A percentile compares a stretch with the other conserved stretches of the same genome.
Conservation (phyloP, 2,888 invertebrate species). For the Salticus scenicus region DNA sequence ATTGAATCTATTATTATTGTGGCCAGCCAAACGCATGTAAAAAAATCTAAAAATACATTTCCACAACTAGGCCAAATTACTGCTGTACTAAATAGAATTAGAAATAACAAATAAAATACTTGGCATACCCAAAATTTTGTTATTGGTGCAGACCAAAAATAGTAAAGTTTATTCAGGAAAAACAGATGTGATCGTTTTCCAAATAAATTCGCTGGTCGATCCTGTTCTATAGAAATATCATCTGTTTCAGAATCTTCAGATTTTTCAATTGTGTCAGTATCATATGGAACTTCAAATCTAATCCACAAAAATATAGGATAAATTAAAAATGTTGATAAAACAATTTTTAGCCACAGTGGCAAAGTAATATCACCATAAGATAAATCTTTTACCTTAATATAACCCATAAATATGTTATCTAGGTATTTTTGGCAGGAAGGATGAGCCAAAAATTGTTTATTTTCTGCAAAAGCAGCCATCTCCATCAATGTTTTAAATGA, state of each 20-base stretch:
- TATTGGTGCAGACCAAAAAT: constrained; percentile 76
- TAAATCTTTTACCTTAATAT: constrained; percentile 75
- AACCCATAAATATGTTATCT: constrained; percentile 76
- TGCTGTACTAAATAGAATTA: constrained; percentile 73
- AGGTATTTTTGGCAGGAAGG: constrained; percentile 78
- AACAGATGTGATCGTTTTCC: constrained; percentile 15
- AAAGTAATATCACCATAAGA: constrained; percentile 74
- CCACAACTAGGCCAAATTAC: constrained; percentile 76
- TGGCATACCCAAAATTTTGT: constrained; percentile 77
- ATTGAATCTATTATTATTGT: constrained; percentile 60
- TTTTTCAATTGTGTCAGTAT: neutral
- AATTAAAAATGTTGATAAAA: constrained; percentile 74
- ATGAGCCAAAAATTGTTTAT: constrained; percentile 77
- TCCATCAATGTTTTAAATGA: constrained; percentile 76
- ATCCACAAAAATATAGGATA: constrained; percentile 76
- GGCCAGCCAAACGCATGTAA: constrained; percentile 73
- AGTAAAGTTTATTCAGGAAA: constrained; percentile 72
- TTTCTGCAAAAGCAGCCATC: constrained; percentile 75
- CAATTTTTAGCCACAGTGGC: constrained; percentile 75
- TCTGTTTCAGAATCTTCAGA: neutral
- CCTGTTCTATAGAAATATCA: neutral
- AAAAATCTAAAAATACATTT: constrained; percentile 74
- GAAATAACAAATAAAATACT: constrained; percentile 73
- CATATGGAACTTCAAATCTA: constrained; percentile 65
- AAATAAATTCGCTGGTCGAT: neutral